Conservation (phyloP, 1,140 invertebrate genomes). For the Atta cephalotes region DNA sequence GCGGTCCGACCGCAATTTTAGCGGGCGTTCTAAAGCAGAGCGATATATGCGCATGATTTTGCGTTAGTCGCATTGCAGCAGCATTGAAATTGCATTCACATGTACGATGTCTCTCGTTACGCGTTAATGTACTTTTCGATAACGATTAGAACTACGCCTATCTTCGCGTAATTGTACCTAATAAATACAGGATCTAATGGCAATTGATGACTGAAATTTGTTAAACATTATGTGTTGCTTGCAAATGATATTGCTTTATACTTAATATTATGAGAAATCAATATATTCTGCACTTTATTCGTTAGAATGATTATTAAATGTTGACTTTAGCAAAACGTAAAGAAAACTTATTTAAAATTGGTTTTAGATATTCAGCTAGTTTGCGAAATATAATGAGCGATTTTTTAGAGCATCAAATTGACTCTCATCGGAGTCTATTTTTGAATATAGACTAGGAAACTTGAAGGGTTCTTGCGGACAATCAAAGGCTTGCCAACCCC, state of each 20-base stretch:
- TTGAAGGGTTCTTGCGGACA: constrained; percentile 50
- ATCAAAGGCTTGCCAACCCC: constrained; percentile 51
- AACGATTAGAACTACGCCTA: constrained; percentile 47
- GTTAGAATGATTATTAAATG: not conserved
- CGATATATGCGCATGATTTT: constrained; percentile 52
- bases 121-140: constrained; percentile 68
- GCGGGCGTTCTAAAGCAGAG: constrained; percentile 59
- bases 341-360: not conserved
- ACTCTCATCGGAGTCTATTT: constrained; percentile 41
- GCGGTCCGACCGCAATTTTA: constrained; percentile 69
- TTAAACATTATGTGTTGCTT: not conserved
- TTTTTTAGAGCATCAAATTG: constrained; percentile 54
- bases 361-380: not conserved
- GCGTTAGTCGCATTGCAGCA: constrained; percentile 44
- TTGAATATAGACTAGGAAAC: constrained; percentile 41
- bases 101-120: constrained; percentile 59
- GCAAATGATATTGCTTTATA: not conserved
- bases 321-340: not conserved
- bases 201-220: constrained; percentile 43
- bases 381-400: not conserved
- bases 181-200: constrained; percentile 35
- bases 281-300: not conserved
- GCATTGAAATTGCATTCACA: constrained; percentile 51
- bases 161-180: constrained; percentile 20
- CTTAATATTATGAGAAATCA: constrained; percentile 9